Base-by-base conservation (phyloP, 1,140 invertebrate species). In the Drosophila grimshawi region DNA sequence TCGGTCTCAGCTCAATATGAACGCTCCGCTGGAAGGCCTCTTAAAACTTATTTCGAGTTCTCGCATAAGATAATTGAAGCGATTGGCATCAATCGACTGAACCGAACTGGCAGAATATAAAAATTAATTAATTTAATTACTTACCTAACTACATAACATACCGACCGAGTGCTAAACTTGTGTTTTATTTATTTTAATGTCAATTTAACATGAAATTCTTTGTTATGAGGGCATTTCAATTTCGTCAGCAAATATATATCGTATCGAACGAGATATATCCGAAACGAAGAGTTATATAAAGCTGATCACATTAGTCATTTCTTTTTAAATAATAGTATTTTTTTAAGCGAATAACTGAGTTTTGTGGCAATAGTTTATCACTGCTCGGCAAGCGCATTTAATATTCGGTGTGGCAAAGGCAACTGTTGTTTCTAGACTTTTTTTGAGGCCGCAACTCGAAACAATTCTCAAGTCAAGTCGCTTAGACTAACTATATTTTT, bases 121-220 rank as follows among this genome's bases (percentile, higher is more conserved):
- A 85, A 85, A 74, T 78, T 85, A 85, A 85, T 85, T 86, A 86
- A 85, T 85, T 85, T 85, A 85, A 85, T 85, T 85, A 86, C 81
- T 86, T 86, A 85, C 81, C 81, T 67, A 81, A 53, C 60, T 53
- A 74, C 76, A 81, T 68, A 77, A 80, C 79, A 74, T 78, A 55
- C 10, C 10, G 10, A 43, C 60, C 49, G 57, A 85, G 66, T 76
- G 63, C 49, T 53, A 37, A 73, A 63, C 53, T 52, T 63, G 62
- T 46, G 7, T 61, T 48, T 73, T 46, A 35, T 63, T 81, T 76
- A 19, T 73, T 63, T 73, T 78, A 78, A 86, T 80, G 66, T 68
- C 81, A 63, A 71, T 65, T 60, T 46, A 64, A 63, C 81, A 86
- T 78, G 78, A 70, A 80, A 66, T 67, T 66, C 5, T 69, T 74